phyloP scores from a whole-genome alignment of 2,888 invertebrate genomes.

The Tenodera sinensis region DNA sequence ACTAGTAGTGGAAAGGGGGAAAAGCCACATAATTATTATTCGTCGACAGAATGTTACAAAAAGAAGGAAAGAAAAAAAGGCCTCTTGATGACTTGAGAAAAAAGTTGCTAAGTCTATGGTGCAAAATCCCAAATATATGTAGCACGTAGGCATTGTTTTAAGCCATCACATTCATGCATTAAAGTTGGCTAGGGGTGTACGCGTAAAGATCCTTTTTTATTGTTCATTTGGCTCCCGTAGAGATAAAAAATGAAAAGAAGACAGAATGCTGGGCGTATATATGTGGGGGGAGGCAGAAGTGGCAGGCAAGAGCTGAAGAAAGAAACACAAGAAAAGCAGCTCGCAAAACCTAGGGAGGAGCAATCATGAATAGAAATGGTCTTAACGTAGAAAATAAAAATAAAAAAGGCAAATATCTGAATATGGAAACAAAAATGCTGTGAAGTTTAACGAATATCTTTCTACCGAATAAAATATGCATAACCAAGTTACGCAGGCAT shows the following conservation, averaged over 20 bases:
- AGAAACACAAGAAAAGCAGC: not conserved
- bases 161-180: not conserved
- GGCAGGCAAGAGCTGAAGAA: not conserved
- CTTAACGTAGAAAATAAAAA: not conserved
- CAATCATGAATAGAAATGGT: not conserved
- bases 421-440: not conserved
- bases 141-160: not conserved
- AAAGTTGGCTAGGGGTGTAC: not conserved
- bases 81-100: not conserved
- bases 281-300: not conserved
- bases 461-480: not conserved
- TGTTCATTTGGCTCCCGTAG: not conserved
- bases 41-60: not conserved
- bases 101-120: not conserved
- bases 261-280: not conserved
- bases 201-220: not conserved
- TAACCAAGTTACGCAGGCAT: not conserved
- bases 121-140: not conserved
- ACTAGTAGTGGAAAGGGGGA: not conserved
- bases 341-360: not conserved
- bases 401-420: not conserved
- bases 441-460: not conserved
- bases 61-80: not conserved
- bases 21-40: not conserved
- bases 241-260: not conserved